Evolutionary conservation across 2,113 vertebrate species (phyloP), one percentile per base, ranked within the genome.

Genomic region (Oncorhynchus clarkii): DNA sequence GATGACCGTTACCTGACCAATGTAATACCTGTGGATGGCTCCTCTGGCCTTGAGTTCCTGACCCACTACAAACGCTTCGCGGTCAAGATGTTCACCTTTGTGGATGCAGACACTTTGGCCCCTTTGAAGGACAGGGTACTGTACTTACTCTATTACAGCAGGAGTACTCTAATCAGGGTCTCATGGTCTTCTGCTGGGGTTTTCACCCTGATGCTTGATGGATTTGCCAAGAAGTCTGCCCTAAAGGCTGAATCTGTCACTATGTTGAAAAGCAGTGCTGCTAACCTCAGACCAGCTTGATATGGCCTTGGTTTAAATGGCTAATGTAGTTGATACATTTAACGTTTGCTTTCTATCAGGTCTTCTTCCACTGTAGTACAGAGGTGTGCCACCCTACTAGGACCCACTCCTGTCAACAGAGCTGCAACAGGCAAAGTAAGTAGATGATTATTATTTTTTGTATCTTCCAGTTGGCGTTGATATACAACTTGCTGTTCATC

Each of bases 31-130:
- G 84, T 92, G 5, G 84, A 74, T 1, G 2, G 7, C 18, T 88
- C 83, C 12, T 87, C 90, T 71, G 90, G 84, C 1, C 82, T 93
- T 1, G 9, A 13, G 5, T 86, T 78, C 78, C 89, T 90, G 0
- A 87, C 60, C 0, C 93, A 93, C 71, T 70, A 93, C 88, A 93
- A 90, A 80, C 91, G 92, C 11, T 94, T 94, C 31, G 49, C 86
- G 16, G 2, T 89, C 6, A 87, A 86, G 73, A 92, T 93, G 92
- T 94, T 94, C 20, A 62, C 87, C 0, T 93, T 93, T 87, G 87
- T 93, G 72, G 85, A 90, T 29, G 22, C 11, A 49, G 72, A 62
- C 0, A 39, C 60, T 1, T 76, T 64, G 0, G 1, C 16, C 0
- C 77, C 81, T 24, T 51, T 75, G n/a, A 78, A 71, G 29, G 84